phyloP scores from a whole-genome alignment of 2,888 invertebrate species.

The Gymnosoma rotundatum region DNA sequence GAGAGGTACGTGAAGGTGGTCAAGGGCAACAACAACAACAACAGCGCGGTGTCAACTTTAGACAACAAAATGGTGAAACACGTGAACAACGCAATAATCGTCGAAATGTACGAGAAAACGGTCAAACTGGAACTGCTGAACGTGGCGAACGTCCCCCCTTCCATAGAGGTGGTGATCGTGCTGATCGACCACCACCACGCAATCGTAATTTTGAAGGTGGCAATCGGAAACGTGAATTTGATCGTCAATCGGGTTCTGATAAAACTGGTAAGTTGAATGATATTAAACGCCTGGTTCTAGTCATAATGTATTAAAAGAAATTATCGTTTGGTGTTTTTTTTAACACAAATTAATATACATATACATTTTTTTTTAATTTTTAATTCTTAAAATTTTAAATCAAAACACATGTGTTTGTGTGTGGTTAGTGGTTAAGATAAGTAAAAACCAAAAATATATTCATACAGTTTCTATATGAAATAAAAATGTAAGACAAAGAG shows the following conservation, averaged over 20 bases:
- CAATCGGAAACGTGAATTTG: slow-evolving; percentile 92
- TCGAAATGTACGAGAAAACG: slow-evolving; percentile 83
- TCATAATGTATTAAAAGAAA: too few relatives aligned
- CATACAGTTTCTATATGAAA: background rate
- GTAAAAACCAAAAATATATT: slow-evolving; percentile 13
- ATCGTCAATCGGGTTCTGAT: slow-evolving; percentile 97
- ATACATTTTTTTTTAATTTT: too few relatives aligned
- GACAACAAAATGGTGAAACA: slow-evolving; percentile 83
- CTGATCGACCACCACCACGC: slow-evolving; percentile 79
- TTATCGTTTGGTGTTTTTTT: background rate
- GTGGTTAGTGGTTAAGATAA: slow-evolving; percentile 7
- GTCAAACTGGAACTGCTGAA: slow-evolving; percentile 71
- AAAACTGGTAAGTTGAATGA: slow-evolving; percentile 87
- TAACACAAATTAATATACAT: background rate
- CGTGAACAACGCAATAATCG: slow-evolving; percentile 87
- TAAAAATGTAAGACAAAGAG: slow-evolving; percentile 50
- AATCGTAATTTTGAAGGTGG: slow-evolving; percentile 81
- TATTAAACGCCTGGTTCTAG: too few relatives aligned
- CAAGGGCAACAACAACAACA: slow-evolving; percentile 71
- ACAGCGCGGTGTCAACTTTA: slow-evolving; percentile 76
- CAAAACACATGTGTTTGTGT: slow-evolving; percentile 56
- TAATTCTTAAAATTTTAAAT: slow-evolving; percentile 40
- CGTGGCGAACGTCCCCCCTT: slow-evolving; percentile 68
- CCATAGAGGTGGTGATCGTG: slow-evolving; percentile 74
- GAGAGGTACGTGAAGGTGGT: slow-evolving; percentile 74